Base-by-base conservation (phyloP, 2,797 vertebrate genomes). In the Numenius phaeopus region DNA sequence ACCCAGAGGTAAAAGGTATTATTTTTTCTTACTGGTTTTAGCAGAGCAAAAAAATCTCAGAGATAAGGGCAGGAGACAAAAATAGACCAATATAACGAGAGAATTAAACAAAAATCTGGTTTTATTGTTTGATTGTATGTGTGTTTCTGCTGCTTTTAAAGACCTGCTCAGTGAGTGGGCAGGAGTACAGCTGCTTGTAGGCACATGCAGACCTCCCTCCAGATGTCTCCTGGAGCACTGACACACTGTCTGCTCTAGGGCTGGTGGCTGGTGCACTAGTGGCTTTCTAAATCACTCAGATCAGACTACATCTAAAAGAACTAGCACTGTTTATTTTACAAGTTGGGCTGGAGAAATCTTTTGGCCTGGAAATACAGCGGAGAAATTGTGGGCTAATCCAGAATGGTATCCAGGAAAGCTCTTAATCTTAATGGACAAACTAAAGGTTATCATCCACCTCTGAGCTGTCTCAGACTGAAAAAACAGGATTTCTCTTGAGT, bases 241-340 rank as follows among this genome's bases (percentile, higher is more conserved):
- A 10, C 21, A 18, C 3, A 3, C 20, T 1, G 0, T 61, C 59
- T 3, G 3, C 39, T 54, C 39, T 30, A 34, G 50, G 54, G 7
- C 32, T 83, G 42, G 24, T 61, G 58, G 3, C 47, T 79, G 34
- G 15, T 73, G 29, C 30, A 32, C 29, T 75, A 14, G 23, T n/a
- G 52, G 20, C 37, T 83, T 84, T 83, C 37, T 71, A 22, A 94
- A 55, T 81, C 37, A 40, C 29, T 90, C 52, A 70, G 32, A 47
- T 20, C 17, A 64, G n/a, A 27, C 37, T 42, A n/a, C 11, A 75
- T 7, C 14, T 94, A 54, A 54, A 80, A 52, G 32, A 92, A 77
- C 19, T 37, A 72, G 10, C 13, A 47, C 11, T 69, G 3, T 55
- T 76, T 47, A 11, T 66, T 62, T 83, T 66, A 50, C 54, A 57